phyloP scores from a whole-genome alignment of 2,888 invertebrate genomes.

The Anoplius nigerrimus region DNA sequence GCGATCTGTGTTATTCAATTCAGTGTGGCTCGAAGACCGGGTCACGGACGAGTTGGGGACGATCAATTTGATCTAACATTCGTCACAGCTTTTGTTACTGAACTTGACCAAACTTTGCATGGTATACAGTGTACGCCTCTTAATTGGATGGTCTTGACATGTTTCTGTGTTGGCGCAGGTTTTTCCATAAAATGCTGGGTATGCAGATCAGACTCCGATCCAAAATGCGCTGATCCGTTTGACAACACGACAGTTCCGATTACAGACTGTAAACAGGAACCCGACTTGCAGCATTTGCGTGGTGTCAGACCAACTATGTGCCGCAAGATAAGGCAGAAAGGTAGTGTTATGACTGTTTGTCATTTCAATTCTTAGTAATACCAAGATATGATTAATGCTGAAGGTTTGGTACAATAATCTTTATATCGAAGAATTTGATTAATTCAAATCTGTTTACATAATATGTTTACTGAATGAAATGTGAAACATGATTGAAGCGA shows the following conservation, averaged over 20 bases:
- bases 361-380: neutral
- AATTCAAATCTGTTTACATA: too few relatives aligned
- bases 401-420: too few relatives aligned
- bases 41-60: too few relatives aligned
- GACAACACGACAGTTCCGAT: conserved; percentile 92
- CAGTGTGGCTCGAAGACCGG: too few relatives aligned
- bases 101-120: too few relatives aligned
- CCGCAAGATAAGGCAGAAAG: conserved; percentile 93
- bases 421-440: too few relatives aligned
- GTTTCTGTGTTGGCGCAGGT: conserved; percentile 73
- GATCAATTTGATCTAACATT: too few relatives aligned
- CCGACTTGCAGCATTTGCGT: conserved; percentile 80
- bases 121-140: too few relatives aligned
- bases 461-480: too few relatives aligned
- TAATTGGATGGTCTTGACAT: neutral
- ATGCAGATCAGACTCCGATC: conserved; percentile 91
- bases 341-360: conserved; percentile 71
- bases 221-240: conserved; percentile 94
- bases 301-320: conserved; percentile 89
- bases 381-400: too few relatives aligned
- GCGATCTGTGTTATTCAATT: too few relatives aligned
- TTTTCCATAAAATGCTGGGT: conserved; percentile 91
- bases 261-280: conserved; percentile 84
- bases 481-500: neutral
- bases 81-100: too few relatives aligned